Conservation (phyloP, 2,797 vertebrate genomes). For the Parauchenoglanis ngamensis region DNA sequence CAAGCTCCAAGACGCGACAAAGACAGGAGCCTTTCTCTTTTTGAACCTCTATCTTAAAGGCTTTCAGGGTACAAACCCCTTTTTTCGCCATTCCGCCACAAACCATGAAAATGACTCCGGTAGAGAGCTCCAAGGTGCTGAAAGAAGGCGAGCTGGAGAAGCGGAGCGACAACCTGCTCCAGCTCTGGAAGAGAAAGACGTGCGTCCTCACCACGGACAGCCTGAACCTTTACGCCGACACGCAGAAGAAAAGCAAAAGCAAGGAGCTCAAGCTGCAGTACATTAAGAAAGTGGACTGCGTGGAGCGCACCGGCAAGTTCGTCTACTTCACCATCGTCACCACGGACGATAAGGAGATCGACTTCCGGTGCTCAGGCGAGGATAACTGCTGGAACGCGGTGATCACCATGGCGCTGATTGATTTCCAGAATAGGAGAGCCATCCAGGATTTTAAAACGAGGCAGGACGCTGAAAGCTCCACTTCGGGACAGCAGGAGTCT, state of each 20-base stretch:
- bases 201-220: slow-evolving; percentile 92
- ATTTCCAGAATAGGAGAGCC: slow-evolving; percentile 93
- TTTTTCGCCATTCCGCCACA: background rate
- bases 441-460: slow-evolving; percentile 88
- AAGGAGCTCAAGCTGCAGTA: slow-evolving; percentile 92
- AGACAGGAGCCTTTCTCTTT: background rate
- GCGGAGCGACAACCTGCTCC: slow-evolving; percentile 92
- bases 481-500: slow-evolving; percentile 74
- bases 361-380: slow-evolving; percentile 90
- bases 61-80: background rate
- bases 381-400: slow-evolving; percentile 91
- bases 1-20: slow-evolving; percentile 37
- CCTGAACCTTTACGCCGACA: slow-evolving; percentile 87
- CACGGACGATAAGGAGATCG: slow-evolving; percentile 92
- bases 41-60: background rate
- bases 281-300: slow-evolving; percentile 95
- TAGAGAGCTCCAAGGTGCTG: slow-evolving; percentile 78
- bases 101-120: slow-evolving; percentile 77
- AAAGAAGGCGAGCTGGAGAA: slow-evolving; percentile 97
- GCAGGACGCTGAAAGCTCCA: slow-evolving; percentile 79
- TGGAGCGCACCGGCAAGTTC: slow-evolving; percentile 94
- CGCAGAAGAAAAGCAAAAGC: slow-evolving; percentile 80
- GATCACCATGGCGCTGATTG: slow-evolving; percentile 94
- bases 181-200: slow-evolving; percentile 95
- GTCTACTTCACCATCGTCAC: slow-evolving; percentile 98